Evolutionary conservation across 2,888 invertebrate species (phyloP).

Genomic region (Tetragonula carbonaria): DNA sequence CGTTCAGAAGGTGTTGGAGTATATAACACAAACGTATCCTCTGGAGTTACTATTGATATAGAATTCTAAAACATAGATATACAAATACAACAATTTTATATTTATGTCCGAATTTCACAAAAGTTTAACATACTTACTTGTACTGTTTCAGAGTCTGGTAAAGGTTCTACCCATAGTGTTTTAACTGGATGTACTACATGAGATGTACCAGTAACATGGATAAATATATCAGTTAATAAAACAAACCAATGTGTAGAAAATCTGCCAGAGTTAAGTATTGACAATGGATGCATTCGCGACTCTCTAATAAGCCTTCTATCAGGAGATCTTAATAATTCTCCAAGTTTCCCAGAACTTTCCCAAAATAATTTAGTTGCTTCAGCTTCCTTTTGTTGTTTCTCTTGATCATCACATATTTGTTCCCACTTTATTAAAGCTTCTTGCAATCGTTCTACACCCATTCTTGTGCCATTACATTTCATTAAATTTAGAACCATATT

Average conservation of each 20-base stretch:
- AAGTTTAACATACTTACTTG: constrained; percentile 82
- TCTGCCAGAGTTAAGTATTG: constrained; percentile 88
- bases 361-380: constrained; percentile 90
- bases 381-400: constrained; percentile 87
- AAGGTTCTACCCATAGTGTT: constrained; percentile 92
- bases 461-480: constrained; percentile 83
- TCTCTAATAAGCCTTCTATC: constrained; percentile 91
- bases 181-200: constrained; percentile 88
- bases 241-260: constrained; percentile 93
- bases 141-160: constrained; percentile 87
- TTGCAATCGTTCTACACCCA: constrained; percentile 85
- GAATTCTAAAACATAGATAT: constrained; percentile 84
- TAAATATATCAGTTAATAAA: constrained; percentile 92
- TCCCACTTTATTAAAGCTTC: constrained; percentile 88
- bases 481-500: constrained; percentile 86
- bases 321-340: constrained; percentile 87
- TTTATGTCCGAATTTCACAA: background rate
- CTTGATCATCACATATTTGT: constrained; percentile 87
- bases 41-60: constrained; percentile 90
- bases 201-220: constrained; percentile 89
- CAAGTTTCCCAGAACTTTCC: constrained; percentile 88
- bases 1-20: constrained; percentile 89
- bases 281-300: constrained; percentile 89
- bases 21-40: constrained; percentile 89
- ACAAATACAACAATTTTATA: constrained; percentile 4